Percentiles rank a stretch among this genome's conserved stretches.
Conservation (phyloP, 2,113 vertebrate genomes). For the Andinoacara biseriatus region DNA sequence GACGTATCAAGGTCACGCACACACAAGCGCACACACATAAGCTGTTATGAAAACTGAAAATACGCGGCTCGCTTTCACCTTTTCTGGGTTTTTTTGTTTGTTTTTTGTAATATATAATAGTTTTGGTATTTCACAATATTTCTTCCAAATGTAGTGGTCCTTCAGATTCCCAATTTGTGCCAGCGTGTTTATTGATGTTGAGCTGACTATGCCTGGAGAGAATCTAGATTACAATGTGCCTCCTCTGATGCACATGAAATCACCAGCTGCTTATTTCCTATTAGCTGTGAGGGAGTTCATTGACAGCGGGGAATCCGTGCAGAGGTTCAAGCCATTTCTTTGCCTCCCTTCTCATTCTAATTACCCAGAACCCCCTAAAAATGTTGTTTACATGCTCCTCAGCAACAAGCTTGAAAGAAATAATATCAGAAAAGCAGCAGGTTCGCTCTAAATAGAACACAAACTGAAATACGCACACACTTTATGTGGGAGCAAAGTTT, state of each 20-base stretch:
- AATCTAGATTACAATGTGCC: background rate
- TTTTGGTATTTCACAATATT: background rate
- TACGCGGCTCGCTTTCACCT: background rate
- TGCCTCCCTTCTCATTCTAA: background rate
- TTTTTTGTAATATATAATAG: background rate
- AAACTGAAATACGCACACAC: background rate
- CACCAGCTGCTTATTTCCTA: constrained; percentile 15
- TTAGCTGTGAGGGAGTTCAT: background rate
- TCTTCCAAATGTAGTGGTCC: background rate
- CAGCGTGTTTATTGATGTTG: background rate
- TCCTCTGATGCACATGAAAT: background rate
- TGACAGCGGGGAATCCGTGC: constrained; percentile 6
- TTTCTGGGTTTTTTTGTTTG: background rate
- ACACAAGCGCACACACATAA: background rate
- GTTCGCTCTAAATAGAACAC: background rate
- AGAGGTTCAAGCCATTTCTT: background rate
- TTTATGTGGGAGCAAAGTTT: background rate
- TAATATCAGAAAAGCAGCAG: background rate
- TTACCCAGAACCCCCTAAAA: constrained; percentile 20
- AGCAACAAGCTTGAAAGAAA: background rate
- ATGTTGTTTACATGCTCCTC: background rate
- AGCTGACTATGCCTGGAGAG: background rate
- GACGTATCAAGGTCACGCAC: constrained; percentile 34
- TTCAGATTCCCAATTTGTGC: background rate
- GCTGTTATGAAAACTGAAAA: background rate